Percentiles rank a stretch among this genome's conserved stretches.
phyloP scores from a whole-genome alignment of 2,888 invertebrate species.

The Pandemis cinnamomeana region DNA sequence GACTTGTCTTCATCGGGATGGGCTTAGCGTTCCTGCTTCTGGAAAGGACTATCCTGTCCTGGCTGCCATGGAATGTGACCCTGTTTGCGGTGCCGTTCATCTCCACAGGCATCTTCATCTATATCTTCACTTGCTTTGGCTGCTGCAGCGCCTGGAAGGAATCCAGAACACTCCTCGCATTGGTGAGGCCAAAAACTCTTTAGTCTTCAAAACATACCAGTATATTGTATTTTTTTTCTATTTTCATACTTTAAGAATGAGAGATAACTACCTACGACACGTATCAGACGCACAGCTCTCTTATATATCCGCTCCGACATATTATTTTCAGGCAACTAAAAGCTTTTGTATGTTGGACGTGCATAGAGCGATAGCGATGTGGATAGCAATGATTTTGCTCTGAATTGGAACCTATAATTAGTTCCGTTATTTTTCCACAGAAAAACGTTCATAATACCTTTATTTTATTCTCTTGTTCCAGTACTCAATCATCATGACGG shows the following conservation, averaged over 20 bases:
- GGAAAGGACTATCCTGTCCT: slow-evolving; percentile 1
- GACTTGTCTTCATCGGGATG: neutral
- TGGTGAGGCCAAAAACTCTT: neutral
- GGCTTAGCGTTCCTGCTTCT: neutral
- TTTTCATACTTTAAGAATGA: too few species aligned
- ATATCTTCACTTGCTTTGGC: slow-evolving; percentile 1
- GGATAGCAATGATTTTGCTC: too few species aligned
- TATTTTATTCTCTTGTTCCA: neutral
- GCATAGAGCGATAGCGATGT: too few species aligned
- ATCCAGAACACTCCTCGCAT: neutral
- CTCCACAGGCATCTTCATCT: neutral
- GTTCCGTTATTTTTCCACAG: too few species aligned
- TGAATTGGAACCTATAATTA: too few species aligned
- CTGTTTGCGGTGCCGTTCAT: slow-evolving; percentile 1
- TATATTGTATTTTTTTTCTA: too few species aligned
- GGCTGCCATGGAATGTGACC: slow-evolving; percentile 1
- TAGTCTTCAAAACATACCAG: neutral
- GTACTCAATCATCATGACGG: neutral
- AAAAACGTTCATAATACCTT: too few species aligned
- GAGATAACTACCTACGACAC: too few species aligned
- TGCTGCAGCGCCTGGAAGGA: slow-evolving; percentile 12
- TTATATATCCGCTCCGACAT: too few species aligned
- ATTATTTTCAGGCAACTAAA: too few species aligned
- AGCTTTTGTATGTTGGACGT: too few species aligned
- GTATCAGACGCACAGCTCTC: too few species aligned